Percentiles rank a stretch among this genome's conserved stretches.
Evolutionary conservation across 2,113 vertebrate genomes (phyloP).

Genomic region (Acrocephalus arundinaceus): DNA sequence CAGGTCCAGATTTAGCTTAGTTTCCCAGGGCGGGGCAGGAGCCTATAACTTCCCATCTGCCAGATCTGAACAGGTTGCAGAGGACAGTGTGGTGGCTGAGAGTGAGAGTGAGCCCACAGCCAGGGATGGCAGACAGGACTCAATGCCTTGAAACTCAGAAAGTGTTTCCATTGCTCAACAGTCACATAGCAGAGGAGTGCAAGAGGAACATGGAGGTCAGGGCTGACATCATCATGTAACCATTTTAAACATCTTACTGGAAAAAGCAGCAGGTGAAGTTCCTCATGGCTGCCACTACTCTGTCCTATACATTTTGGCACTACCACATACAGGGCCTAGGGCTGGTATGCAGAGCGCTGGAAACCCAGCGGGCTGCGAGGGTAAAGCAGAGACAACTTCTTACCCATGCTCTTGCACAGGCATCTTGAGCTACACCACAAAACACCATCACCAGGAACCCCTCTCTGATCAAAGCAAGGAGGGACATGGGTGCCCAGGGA

Average conservation of each 20-base stretch:
- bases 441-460: neutral
- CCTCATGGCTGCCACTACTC: neutral
- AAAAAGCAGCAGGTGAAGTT: neutral
- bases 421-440: neutral
- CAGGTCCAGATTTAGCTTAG: neutral
- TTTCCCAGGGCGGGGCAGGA: neutral
- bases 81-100: neutral
- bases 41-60: neutral
- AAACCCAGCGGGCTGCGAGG: neutral
- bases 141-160: neutral
- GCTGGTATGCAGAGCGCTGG: neutral
- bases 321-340: neutral
- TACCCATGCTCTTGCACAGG: neutral
- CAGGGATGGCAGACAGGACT: neutral
- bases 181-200: neutral
- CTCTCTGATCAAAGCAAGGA: neutral
- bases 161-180: neutral
- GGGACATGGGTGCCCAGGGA: neutral
- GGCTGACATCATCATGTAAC: neutral
- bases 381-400: neutral
- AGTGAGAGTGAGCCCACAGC: neutral
- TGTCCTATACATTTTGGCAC: neutral
- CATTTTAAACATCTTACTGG: neutral
- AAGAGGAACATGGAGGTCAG: neutral
- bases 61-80: neutral